Base-by-base conservation (phyloP, 2,113 vertebrate species). In the Cyprinodon variegatus region DNA sequence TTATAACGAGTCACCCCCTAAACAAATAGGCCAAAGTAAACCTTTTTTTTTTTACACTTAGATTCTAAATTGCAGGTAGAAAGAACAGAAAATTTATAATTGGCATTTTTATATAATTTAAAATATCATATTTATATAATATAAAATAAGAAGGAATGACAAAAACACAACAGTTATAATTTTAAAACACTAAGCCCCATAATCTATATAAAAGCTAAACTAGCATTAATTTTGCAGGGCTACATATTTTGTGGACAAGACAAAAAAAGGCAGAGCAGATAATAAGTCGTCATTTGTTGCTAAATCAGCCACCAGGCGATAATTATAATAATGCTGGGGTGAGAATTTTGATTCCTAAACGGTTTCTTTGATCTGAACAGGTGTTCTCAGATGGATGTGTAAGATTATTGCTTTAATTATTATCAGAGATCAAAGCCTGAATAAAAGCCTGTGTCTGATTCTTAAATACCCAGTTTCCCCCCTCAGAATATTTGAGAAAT, bases 251-350 rank as follows among this genome's bases (percentile, higher is more conserved):
- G 85, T 76, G 80, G 79, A 85, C 65, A 76, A 65, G 76, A 82
- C 81, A 83, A 83, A 83, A 71, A 69, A 93, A 94, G 95, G 91
- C 93, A 95, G 95, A 95, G 83, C 93, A 94, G 93, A 94, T 90
- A 92, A 95, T 96, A 96, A 96, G 96, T 94, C 95, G 94, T 95
- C 95, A 94, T 95, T 96, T 96, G 93, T 93, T 81, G 81, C 92
- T 89, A 93, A 86, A 96, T 95, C 93, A 95, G 94, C 95, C 94
- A 96, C 96, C 96, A 95, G 94, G 96, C 95, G 95, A 95, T 97
- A 97, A 97, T 97, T 96, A 95, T 97, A 97, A 97, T 97, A 96
- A 95, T 78, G 62, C 66, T 65, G 45, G 57, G 93, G 95, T 93
- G 94, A 96, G 92, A 95, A 95, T 90, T 92, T 78, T 90, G 94